These are phyloP conservation scores for Cephalopachus bancanus DNA, from an alignment of 2,797 vertebrate species.

Conservation along the genomic window DNA sequence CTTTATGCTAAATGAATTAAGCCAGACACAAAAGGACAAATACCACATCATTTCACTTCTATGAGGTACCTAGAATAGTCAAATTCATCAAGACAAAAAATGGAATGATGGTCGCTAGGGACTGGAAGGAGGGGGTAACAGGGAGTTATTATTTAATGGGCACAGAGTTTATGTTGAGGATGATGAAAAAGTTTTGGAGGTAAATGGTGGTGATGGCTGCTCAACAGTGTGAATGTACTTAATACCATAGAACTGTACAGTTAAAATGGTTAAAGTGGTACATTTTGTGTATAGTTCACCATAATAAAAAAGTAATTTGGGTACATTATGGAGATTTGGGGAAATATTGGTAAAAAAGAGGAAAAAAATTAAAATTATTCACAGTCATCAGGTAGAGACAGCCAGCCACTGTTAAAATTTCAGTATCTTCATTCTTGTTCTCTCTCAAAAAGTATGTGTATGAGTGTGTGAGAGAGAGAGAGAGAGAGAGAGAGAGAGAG, in stretches of 20 bases:
- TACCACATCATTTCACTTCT: neutral
- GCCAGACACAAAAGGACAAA: neutral
- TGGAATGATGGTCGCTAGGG: neutral
- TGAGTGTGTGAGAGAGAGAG: no score
- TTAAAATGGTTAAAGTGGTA: neutral
- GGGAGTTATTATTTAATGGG: neutral
- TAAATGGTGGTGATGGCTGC: neutral
- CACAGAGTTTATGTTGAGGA: neutral
- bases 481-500: no score
- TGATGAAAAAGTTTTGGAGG: neutral
- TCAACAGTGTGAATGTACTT: neutral
- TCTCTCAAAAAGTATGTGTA: neutral
- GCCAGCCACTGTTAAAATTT: neutral
- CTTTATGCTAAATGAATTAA: conserved; percentile 20
- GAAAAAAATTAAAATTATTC: neutral
- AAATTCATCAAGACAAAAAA: neutral
- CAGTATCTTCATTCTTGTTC: neutral
- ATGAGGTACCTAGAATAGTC: neutral
- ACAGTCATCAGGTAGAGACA: neutral
- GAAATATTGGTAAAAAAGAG: neutral
- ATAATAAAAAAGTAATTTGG: neutral
- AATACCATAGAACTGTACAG: neutral
- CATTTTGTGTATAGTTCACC: neutral
- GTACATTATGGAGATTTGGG: conserved; percentile 22
- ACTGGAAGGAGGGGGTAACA: neutral